Base-by-base conservation (phyloP, 1,140 invertebrate genomes). In the Samia ricini region DNA sequence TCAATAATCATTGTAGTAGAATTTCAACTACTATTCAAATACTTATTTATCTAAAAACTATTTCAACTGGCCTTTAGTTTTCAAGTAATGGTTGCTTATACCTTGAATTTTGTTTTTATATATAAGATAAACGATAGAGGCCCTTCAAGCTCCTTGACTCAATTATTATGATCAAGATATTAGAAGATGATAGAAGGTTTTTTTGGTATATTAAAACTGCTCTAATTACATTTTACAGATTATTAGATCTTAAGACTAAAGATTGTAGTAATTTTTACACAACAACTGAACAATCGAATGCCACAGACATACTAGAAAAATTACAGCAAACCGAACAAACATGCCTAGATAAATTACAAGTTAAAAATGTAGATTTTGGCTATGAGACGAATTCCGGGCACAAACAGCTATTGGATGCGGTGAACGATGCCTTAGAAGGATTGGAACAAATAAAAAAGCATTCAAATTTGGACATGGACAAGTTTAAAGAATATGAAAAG, bases 361-460 rank as follows among this genome's bases (percentile, higher is more conserved):
- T 79, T 0, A 85, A 80, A 60, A 90, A 90, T 55, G 73, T 90
- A 0, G 84, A 89, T 33, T 82, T 89, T 62, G 89, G 88, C 2
- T 88, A 83, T 55, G 69, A 81, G 12, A 72, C 80, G 22, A 66
- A 79, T 5, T 78, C 66, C 0, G 82, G 87, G 0, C 82, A 87
- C 57, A 76, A 82, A 51, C 77, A 88, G 56, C 54, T 90, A 0
- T 57, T 87, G 4, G 81, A 88, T 24, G 84, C 83, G 0, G 80
- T 91, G 0, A 82, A 77, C 21, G 85, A 89, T 22, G 83, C 88
- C 7, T 79, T 88, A 4, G 76, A 81, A 0, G 81, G 83, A 1
- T 70, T 88, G 7, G 77, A 81, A 21, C 58, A 81, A 20, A 86
- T 89, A 8, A 89, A 89, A 61, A 81, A 78, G 42, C 76, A 86